Evolutionary conservation across 2,888 invertebrate genomes (phyloP).

Genomic region (Brachyptera putata): DNA sequence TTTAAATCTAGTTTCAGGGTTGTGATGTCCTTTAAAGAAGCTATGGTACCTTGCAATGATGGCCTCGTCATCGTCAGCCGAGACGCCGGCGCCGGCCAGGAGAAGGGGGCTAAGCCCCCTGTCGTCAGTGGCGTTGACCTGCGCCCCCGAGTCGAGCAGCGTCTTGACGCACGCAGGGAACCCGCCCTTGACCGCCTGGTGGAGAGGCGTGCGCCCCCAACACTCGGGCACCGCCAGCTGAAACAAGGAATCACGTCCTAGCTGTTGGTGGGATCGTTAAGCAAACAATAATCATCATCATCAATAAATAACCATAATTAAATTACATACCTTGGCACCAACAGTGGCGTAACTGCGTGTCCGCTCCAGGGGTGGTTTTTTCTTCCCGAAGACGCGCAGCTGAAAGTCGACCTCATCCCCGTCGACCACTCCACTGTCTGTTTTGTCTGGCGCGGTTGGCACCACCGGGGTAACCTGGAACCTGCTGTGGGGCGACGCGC

Average conservation of each 20-base stretch:
- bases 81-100: slow-evolving; percentile 41
- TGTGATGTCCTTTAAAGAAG: no score
- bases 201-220: slow-evolving; percentile 43
- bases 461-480: slow-evolving; percentile 23
- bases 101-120: slow-evolving; percentile 44
- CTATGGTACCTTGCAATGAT: not conserved
- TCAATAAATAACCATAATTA: no score
- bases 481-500: slow-evolving; percentile 33
- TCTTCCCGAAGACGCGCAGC: slow-evolving; percentile 23
- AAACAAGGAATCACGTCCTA: no score
- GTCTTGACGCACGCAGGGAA: slow-evolving; percentile 41
- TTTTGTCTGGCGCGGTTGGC: slow-evolving; percentile 26
- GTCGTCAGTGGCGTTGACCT: slow-evolving; percentile 43
- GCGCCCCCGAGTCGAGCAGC: slow-evolving; percentile 41
- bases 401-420: not conserved
- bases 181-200: slow-evolving; percentile 44
- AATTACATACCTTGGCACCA: no score
- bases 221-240: slow-evolving; percentile 43
- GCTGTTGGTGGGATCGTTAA: no score
- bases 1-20: no score
- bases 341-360: no score
- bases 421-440: slow-evolving; percentile 6
- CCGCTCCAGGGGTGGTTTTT: no score
- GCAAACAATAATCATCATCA: no score
- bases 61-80: slow-evolving; percentile 1